Evolutionary conservation across 2,113 vertebrate species (phyloP), one percentile per base, ranked within the genome.

Genomic region (Condylura cristata): DNA sequence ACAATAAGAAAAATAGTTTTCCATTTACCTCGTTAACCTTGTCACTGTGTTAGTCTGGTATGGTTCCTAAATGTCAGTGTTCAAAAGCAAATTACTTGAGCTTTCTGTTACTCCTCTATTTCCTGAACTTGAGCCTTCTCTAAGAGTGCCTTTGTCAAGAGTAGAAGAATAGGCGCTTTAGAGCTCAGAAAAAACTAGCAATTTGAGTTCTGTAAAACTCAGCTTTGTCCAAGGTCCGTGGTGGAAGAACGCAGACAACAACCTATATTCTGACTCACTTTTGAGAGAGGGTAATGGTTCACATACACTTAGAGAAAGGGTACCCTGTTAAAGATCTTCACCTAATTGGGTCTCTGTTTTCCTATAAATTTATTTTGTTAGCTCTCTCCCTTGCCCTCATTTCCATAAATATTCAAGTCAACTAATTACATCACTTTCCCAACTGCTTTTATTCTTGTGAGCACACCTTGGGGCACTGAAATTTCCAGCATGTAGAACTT

Each of bases 121-220:
- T 0, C 46, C 68, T 94, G 26, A 84, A 82, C 6, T 81, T 88
- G 44, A 95, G 34, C 46, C 66, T 93, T 86, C 12, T 86, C 37
- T 92, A 16, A 75, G 48, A 66, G 76, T 88, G 24, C 41, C 30
- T 85, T 86, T 68, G 61, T 81, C 24, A 85, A 30, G 89, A 74
- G 8, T 51, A 8, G 80, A 60, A 82, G 4, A 81, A 53, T 48
- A 13, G 48, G 75, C 30, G 32, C 44, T 71, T 81, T 86, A 65
- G 32, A 91, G 6, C 28, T 26, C 13, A 46, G 26, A 71, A 66
- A 28, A 26, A 26, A 51, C 34, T 79, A 72, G 41, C 30, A 78
- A 32, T 60, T 71, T 71, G 24, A 75, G 32, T 79, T 94, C 28
- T 22, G 4, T 83, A n/a, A 83, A 58, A 74, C 32, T 83, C 78